Conservation (phyloP, 2,888 invertebrate species). For the Synergus itoensis region DNA sequence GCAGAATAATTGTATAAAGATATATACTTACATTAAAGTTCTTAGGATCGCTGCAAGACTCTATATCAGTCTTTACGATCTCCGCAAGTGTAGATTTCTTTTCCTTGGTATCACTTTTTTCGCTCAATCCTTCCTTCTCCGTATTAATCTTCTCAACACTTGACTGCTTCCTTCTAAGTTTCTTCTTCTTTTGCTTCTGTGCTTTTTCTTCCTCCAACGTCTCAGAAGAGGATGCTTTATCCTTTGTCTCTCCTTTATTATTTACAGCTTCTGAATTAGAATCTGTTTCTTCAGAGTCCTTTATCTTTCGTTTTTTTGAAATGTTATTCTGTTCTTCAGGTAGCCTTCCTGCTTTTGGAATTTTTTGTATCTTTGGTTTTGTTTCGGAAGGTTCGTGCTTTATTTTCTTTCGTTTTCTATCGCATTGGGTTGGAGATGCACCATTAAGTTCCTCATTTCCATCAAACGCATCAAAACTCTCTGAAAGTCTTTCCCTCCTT, state of each 20-base stretch:
- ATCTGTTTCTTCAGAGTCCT: slow-evolving; percentile 51
- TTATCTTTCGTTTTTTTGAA: slow-evolving; percentile 45
- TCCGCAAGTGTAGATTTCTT: slow-evolving; percentile 79
- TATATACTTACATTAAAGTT: slow-evolving; percentile 82
- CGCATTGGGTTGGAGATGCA: neutral
- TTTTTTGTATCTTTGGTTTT: slow-evolving; percentile 59
- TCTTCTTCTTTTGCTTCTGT: slow-evolving; percentile 66
- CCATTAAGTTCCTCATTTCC: neutral
- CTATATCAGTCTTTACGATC: slow-evolving; percentile 85
- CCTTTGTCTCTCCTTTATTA: slow-evolving; percentile 21
- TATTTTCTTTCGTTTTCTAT: slow-evolving; percentile 6
- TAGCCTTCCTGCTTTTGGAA: neutral
- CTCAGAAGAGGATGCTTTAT: slow-evolving; percentile 59
- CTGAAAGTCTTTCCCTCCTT: slow-evolving; percentile 45
- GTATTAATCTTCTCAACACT: slow-evolving; percentile 57
- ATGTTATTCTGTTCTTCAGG: slow-evolving; percentile 35
- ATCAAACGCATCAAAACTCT: slow-evolving; percentile 6
- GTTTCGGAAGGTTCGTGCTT: slow-evolving; percentile 42
- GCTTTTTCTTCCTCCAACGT: neutral
- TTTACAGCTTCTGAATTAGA: neutral
- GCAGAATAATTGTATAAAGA: neutral
- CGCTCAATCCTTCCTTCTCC: slow-evolving; percentile 62
- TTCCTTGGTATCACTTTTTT: slow-evolving; percentile 55
- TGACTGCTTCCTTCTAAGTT: slow-evolving; percentile 77
- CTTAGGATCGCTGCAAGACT: slow-evolving; percentile 84